Base-by-base conservation (phyloP, 2,113 vertebrate genomes). In the Ornithorhynchus anatinus region DNA sequence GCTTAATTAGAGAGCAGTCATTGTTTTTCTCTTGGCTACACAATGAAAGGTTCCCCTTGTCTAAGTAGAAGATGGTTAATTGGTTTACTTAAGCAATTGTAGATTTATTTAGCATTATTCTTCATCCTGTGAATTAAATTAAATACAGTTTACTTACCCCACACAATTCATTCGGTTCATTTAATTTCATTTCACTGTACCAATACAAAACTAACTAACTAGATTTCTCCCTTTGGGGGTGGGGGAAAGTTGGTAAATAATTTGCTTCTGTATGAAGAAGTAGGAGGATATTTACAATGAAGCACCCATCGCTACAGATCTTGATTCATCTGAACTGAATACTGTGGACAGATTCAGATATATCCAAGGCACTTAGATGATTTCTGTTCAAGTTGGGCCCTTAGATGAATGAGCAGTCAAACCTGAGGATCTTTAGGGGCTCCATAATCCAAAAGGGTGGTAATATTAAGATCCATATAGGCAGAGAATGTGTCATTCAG, bases 31-130 rank as follows among this genome's bases (percentile, higher is more conserved):
- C 50, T 2, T 71, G 66, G 77, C 80, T 33, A 53, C 53, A 68
- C 48, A 59, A 65, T 39, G 64, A 78, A 86, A 69, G 60, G 69
- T 51, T 89, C 57, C 36, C 70, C 37, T 56, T 87, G 79, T 88
- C 85, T 84, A 88, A 90, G 77, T 66, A 86, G 79, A 88, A 91
- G 89, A 84, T 62, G 20, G 65, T 87, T 88, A 88, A 90, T 89
- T 91, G 88, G 78, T 89, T 91, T 89, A 89, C 86, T 91, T 89
- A 88, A 80, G 72, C 77, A 89, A 84, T 71, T 86, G 58, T 71
- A 85, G 70, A 89, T 87, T 85, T 84, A 84, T 68, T 85, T 82
- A 47, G 31, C 76, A 61, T 78, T 85, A 72, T 75, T 88, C 48
- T 85, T 86, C 81, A 47, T 84, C n/a, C 39, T 48, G 35, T 84